Percentiles rank a stretch among this genome's conserved stretches.
These are phyloP conservation scores for Phymastichus coffea DNA, from an alignment of 1,140 invertebrate species.

Conservation along the genomic window DNA sequence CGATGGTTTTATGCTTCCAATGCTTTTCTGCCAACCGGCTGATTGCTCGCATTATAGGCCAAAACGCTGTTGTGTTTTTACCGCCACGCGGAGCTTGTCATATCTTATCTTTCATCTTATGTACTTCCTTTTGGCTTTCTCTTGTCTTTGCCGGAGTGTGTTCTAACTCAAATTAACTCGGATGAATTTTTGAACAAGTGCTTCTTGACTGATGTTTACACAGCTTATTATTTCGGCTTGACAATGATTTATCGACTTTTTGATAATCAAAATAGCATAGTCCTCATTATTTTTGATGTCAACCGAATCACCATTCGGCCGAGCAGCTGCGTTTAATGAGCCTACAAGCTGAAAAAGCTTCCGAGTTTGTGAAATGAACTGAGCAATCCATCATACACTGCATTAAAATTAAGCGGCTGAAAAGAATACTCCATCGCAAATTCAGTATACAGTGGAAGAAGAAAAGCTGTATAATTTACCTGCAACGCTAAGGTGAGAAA, in stretches of 20 bases:
- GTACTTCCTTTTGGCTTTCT: not conserved
- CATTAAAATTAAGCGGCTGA: not conserved
- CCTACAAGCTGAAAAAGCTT: too few relatives aligned
- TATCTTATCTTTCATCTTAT: not conserved
- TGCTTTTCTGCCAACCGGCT: not conserved
- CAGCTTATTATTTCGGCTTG: too few relatives aligned
- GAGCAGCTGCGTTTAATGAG: too few relatives aligned
- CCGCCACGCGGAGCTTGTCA: not conserved
- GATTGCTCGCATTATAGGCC: conserved; percentile 14
- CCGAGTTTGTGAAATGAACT: not conserved
- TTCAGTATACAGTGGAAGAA: too few relatives aligned
- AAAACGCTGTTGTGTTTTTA: not conserved
- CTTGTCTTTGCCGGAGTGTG: not conserved
- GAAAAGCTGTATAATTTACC: too few relatives aligned
- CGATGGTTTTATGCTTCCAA: conserved; percentile 15
- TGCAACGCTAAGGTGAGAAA: too few relatives aligned
- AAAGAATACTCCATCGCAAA: not conserved
- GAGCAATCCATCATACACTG: not conserved
- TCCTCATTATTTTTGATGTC: too few relatives aligned
- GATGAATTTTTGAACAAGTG: too few relatives aligned
- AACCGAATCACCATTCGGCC: too few relatives aligned
- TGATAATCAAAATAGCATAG: too few relatives aligned
- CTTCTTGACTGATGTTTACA: too few relatives aligned
- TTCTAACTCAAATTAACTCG: conserved; percentile 18
- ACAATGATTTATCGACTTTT: too few relatives aligned